Evolutionary conservation across 2,113 vertebrate species (phyloP).

Genomic region (Brachionichthys hirsutus): DNA sequence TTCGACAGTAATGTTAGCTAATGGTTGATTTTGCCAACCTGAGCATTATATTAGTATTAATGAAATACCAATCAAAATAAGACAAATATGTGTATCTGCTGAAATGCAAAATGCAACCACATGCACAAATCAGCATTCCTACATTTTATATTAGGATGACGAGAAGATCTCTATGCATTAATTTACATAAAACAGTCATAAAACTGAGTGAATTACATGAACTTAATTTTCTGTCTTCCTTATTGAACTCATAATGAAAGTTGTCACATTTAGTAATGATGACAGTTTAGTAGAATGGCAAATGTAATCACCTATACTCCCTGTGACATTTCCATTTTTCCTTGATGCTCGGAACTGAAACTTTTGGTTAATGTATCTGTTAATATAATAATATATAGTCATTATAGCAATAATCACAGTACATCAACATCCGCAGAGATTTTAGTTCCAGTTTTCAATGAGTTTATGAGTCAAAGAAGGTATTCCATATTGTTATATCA

Average conservation of each 20-base stretch:
- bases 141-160: too few relatives aligned
- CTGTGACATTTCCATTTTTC: slow-evolving; percentile 24
- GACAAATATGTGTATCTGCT: neutral
- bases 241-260: slow-evolving; percentile 46
- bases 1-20: neutral
- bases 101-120: neutral
- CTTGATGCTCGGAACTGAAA: slow-evolving; percentile 26
- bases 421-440: slow-evolving; percentile 2
- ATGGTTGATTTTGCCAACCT: too few relatives aligned
- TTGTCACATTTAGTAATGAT: slow-evolving; percentile 44
- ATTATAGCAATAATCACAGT: slow-evolving; percentile 33
- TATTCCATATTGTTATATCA: slow-evolving; percentile 31
- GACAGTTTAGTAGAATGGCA: slow-evolving; percentile 25
- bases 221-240: slow-evolving; percentile 1
- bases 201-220: neutral
- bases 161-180: neutral
- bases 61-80: neutral
- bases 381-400: slow-evolving; percentile 54
- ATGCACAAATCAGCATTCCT: neutral
- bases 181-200: neutral
- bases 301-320: neutral
- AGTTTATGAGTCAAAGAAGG: slow-evolving; percentile 45
- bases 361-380: slow-evolving; percentile 27
- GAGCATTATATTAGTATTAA: slow-evolving; percentile 8
- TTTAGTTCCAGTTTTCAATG: slow-evolving; percentile 32